phyloP scores from a whole-genome alignment of 2,888 invertebrate species.

The Leucophenga montana region DNA sequence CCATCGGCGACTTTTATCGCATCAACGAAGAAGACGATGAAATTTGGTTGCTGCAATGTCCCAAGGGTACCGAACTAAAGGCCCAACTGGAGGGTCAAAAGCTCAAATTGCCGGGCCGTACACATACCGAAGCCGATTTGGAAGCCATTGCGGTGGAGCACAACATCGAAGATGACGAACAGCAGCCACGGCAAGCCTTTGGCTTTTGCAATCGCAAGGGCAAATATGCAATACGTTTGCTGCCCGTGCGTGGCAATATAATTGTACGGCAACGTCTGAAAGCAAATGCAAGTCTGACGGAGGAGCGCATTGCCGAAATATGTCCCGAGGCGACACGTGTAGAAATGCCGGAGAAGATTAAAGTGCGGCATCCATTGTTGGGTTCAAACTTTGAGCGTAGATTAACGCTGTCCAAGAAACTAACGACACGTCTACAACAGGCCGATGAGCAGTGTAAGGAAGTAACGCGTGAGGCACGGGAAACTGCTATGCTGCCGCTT shows the following conservation, averaged over 20 bases:
- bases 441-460: slow-evolving; percentile 42
- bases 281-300: slow-evolving; percentile 34
- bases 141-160: slow-evolving; percentile 57
- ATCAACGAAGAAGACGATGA: slow-evolving; percentile 54
- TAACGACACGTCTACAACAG: slow-evolving; percentile 46
- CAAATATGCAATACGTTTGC: slow-evolving; percentile 46
- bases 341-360: slow-evolving; percentile 51
- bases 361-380: slow-evolving; percentile 59
- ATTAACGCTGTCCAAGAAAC: slow-evolving; percentile 40
- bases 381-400: slow-evolving; percentile 53
- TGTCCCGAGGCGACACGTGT: slow-evolving; percentile 39
- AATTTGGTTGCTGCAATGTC: slow-evolving; percentile 60
- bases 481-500: not conserved
- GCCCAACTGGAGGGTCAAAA: slow-evolving; percentile 48
- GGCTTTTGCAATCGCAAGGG: slow-evolving; percentile 50
- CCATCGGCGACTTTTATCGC: slow-evolving; percentile 45
- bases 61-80: slow-evolving; percentile 46
- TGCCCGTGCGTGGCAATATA: slow-evolving; percentile 54
- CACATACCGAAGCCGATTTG: slow-evolving; percentile 35
- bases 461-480: slow-evolving; percentile 29
- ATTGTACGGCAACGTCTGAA: slow-evolving; percentile 53
- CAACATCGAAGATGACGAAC: slow-evolving; percentile 9
- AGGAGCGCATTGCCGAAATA: slow-evolving; percentile 38
- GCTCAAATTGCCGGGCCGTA: slow-evolving; percentile 59
- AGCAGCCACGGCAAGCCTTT: slow-evolving; percentile 44